Conservation (phyloP, 2,888 invertebrate species). For the Tineola bisselliella region DNA sequence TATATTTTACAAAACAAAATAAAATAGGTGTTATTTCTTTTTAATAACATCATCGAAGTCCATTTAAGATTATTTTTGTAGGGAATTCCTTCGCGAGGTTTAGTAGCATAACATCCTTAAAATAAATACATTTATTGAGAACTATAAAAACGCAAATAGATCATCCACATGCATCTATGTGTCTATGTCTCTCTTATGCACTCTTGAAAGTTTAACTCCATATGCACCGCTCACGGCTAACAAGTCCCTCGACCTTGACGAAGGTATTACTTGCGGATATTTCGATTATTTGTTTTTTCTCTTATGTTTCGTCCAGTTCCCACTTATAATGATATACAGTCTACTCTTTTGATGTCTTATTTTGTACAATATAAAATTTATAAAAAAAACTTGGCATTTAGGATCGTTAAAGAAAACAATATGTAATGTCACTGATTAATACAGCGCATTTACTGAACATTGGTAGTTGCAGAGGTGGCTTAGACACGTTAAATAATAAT, state of each 20-base stretch:
- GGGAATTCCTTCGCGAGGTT: no score
- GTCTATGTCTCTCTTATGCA: neutral
- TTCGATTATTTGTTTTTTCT: slow-evolving; percentile 46
- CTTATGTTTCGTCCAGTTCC: slow-evolving; percentile 31
- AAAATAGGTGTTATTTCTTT: no score
- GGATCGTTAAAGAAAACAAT: neutral
- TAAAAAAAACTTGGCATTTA: neutral
- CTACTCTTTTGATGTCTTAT: neutral
- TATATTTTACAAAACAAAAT: no score
- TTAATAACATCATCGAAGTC: no score
- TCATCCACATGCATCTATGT: neutral
- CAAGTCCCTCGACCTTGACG: slow-evolving; percentile 51
- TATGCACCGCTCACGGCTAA: slow-evolving; percentile 39
- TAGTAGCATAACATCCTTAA: no score
- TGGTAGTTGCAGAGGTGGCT: no score
- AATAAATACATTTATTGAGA: no score
- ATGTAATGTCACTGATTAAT: no score
- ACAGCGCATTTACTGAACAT: no score
- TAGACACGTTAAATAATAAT: neutral
- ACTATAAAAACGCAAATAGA: neutral
- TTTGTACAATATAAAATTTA: neutral
- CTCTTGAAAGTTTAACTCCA: slow-evolving; percentile 1
- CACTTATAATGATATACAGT: neutral
- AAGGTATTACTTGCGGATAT: slow-evolving; percentile 46
- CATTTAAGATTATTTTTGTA: no score